phyloP scores from a whole-genome alignment of 2,888 invertebrate genomes.

The Nasonovia ribisnigri region DNA sequence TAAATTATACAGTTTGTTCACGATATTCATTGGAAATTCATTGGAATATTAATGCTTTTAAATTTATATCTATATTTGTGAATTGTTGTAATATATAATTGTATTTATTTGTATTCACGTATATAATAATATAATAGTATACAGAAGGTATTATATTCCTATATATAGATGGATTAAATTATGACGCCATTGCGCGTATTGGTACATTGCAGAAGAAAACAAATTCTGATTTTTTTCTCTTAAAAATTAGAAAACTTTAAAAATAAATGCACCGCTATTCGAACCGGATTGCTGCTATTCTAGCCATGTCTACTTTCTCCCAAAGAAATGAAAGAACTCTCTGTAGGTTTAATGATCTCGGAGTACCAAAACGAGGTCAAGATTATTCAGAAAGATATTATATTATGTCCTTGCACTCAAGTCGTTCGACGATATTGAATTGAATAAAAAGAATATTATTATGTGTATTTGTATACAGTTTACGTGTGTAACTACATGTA shows the following conservation, averaged over 20 bases:
- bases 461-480: background rate
- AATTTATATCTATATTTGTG: background rate
- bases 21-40: background rate
- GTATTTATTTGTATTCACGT: background rate
- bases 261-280: conserved; percentile 49
- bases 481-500: background rate
- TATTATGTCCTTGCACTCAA: conserved; percentile 40
- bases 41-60: background rate
- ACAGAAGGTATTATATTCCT: background rate
- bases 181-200: background rate
- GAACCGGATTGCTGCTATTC: conserved; percentile 45
- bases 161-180: background rate
- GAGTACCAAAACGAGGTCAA: conserved; percentile 55
- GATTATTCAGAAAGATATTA: conserved; percentile 30
- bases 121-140: background rate
- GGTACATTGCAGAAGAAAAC: background rate
- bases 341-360: conserved; percentile 55
- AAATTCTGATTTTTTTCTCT: conserved; percentile 15
- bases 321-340: conserved; percentile 54
- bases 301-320: conserved; percentile 56
- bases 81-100: conserved; percentile 1
- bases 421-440: conserved; percentile 23
- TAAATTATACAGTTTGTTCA: background rate
- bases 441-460: conserved; percentile 22
- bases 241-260: conserved; percentile 38